Evolutionary conservation across 2,113 vertebrate genomes (phyloP), one percentile per base, ranked within the genome.

Genomic region (Channa maculata): DNA sequence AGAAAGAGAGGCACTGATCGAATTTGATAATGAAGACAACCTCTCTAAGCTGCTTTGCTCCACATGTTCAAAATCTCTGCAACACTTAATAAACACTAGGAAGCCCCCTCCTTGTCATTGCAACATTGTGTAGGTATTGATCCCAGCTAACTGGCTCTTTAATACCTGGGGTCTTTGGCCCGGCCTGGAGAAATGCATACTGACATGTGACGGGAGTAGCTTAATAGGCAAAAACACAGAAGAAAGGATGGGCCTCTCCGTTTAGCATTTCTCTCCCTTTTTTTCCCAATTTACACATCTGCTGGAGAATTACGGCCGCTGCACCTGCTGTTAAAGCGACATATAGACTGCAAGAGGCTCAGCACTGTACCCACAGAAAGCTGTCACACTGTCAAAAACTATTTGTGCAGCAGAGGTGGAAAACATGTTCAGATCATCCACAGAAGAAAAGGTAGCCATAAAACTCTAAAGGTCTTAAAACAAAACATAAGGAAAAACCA

Each of bases 11-110:
- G 77, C 86, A 68, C 91, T 92, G 92, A 94, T 95, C 91, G 90
- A 94, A 93, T 90, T 92, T 93, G 91, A 93, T 94, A 92, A 95
- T 94, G 94, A 94, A 92, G 91, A 92, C 83, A 88, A 92, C 82
- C 90, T 85, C 86, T 87, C 80, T 94, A 93, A 94, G 92, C 92
- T 76, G 89, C 92, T 92, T 92, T 81, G 79, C 89, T 88, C 90
- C 93, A 92, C 93, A 93, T 91, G 93, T 92, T 92, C 72, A 83
- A 85, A 87, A 91, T 92, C 93, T 91, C 81, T 74, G 72, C 82
- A 85, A 90, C 90, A 84, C 84, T 86, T 90, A 43, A 79, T 83
- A 92, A 86, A 91, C 86, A 88, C 84, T 83, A 83, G 83, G 87
- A 90, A 82, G 73, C 75, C 88, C 92, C 87, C 88, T 71, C 86